Conservation (phyloP, 2,888 invertebrate genomes). For the Urechis unicinctus region DNA sequence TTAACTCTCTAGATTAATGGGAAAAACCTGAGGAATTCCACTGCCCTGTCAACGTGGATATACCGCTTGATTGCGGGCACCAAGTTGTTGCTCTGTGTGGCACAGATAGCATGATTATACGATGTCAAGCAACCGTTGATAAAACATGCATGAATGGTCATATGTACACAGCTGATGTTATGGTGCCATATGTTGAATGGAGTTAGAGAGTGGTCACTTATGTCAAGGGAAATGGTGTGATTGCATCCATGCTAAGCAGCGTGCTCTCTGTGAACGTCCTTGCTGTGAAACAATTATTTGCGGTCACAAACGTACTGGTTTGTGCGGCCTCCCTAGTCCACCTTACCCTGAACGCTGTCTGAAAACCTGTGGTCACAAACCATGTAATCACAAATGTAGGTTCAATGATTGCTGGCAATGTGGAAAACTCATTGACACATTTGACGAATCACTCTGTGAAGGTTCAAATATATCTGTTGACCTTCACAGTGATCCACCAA, state of each 20-base stretch:
- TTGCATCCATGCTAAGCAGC: background rate
- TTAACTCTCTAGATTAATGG: background rate
- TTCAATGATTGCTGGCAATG: slow-evolving; percentile 40
- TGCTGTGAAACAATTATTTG: background rate
- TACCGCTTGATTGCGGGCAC: slow-evolving; percentile 45
- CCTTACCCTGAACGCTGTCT: slow-evolving; percentile 47
- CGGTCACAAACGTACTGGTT: background rate
- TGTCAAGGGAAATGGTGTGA: slow-evolving; percentile 30
- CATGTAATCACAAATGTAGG: slow-evolving; percentile 35
- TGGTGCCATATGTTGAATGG: no score
- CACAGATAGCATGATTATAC: background rate
- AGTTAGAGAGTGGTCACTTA: slow-evolving; percentile 26
- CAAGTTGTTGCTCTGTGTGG: slow-evolving; percentile 51
- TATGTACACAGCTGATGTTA: no score
- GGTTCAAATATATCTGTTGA: no score
- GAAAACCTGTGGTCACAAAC: slow-evolving; percentile 38
- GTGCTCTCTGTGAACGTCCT: no score
- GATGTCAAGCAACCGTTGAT: no score
- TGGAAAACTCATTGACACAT: no score
- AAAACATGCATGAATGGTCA: no score
- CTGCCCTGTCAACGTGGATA: background rate
- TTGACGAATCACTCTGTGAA: no score
- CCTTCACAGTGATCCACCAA: no score
- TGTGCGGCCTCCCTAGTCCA: slow-evolving; percentile 29
- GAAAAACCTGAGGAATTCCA: background rate